Evolutionary conservation across 2,113 vertebrate species (phyloP), one percentile per base, ranked within the genome.

Genomic region (Tachuris rubrigastra): DNA sequence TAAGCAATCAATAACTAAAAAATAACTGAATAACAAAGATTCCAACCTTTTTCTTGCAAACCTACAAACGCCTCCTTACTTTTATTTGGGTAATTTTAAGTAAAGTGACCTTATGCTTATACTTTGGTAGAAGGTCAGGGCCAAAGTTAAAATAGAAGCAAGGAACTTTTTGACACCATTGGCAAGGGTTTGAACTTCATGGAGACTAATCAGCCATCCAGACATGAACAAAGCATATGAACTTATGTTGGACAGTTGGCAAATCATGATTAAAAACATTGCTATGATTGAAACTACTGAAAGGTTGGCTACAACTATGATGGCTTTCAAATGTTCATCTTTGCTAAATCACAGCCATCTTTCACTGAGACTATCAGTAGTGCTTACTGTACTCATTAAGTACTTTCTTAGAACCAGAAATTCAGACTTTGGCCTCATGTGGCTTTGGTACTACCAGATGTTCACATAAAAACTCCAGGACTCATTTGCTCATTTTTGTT

Each of bases 401-500:
- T 55, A 31, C 53, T 92, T 88, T 93, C 79, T 86, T 50, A 80
- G 35, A 94, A 56, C 79, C 67, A 83, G 67, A 87, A 91, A 83
- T 86, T 80, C 63, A 92, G 52, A 50, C 47, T 67, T 89, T 33
- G 68, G 90, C 72, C 55, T 79, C 60, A 14, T 31, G 22, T 90
- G 66, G 41, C 33, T 93, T 93, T 94, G 91, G 58, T 56, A 77
- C 15, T 66, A 74, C 63, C 85, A 96, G 85, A 94, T 80, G 67
- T 93, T 95, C 79, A 68, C 44, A 80, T 59, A 88, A 94, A 96
- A 84, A 69, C 49, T 22, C 55, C 1, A 0, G 69, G 60, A 83
- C 9, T 68, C 50, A 14, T 85, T 90, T 10, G 6, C 21, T 88
- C 25, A 23, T 77, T 89, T 93, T 92, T 90, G 17, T 85, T 95